phyloP scores from a whole-genome alignment of 2,888 invertebrate genomes.

The Drosophila affinis region DNA sequence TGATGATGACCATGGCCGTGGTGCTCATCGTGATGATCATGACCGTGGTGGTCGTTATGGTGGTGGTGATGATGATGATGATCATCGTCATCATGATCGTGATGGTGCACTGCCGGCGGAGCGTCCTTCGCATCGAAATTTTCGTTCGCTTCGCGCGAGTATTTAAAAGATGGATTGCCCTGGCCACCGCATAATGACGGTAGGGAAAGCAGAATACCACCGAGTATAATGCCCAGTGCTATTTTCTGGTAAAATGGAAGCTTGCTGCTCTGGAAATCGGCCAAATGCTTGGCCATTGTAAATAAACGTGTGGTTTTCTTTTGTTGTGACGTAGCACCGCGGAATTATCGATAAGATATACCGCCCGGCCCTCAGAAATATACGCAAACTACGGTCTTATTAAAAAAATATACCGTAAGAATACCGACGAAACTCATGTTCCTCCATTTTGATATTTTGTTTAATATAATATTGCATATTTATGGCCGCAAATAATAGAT shows the following conservation, averaged over 20 bases:
- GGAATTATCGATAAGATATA: too few species aligned
- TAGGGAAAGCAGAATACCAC: constrained; percentile 80
- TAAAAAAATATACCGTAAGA: too few species aligned
- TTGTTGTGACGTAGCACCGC: constrained; percentile 64
- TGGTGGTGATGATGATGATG: constrained; percentile 44
- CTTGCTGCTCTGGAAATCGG: constrained; percentile 51
- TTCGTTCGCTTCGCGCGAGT: constrained; percentile 87
- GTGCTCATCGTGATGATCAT: constrained; percentile 50
- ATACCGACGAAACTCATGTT: too few species aligned
- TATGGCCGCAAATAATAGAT: too few species aligned
- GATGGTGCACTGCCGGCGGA: constrained; percentile 51
- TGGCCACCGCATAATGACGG: constrained; percentile 84
- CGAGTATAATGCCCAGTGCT: constrained; percentile 70
- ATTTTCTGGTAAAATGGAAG: constrained; percentile 63
- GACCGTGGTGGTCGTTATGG: constrained; percentile 45
- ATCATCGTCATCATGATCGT: constrained; percentile 47
- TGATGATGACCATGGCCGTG: constrained; percentile 58
- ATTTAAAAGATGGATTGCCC: constrained; percentile 91
- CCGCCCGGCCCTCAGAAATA: too few species aligned
- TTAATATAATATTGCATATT: too few species aligned
- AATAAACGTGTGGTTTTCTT: constrained; percentile 34
- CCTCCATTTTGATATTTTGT: too few species aligned
- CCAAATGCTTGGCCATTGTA: constrained; percentile 59
- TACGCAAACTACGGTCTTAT: too few species aligned
- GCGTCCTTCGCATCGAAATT: constrained; percentile 64